A percentile compares a stretch with the other conserved stretches of the same genome.
Conservation (phyloP, 2,113 vertebrate genomes). For the Amazona vittata region DNA sequence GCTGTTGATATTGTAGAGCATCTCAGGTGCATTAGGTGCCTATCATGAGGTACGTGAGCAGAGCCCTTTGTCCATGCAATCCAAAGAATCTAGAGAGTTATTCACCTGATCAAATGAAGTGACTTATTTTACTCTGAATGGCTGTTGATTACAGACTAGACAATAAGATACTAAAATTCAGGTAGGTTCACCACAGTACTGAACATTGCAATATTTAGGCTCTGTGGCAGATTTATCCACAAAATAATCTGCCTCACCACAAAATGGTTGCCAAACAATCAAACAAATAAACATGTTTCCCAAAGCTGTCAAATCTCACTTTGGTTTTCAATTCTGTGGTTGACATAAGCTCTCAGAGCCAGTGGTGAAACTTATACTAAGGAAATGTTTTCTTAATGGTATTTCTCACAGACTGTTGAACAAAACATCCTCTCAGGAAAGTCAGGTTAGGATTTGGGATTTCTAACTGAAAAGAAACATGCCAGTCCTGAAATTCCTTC, state of each 20-base stretch:
- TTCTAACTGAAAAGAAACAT: not conserved
- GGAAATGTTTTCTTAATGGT: not conserved
- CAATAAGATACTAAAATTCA: not conserved
- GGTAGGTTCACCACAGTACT: not conserved
- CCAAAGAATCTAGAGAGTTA: not conserved
- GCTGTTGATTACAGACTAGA: not conserved
- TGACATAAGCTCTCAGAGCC: not conserved
- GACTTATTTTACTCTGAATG: not conserved
- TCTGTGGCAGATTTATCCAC: not conserved
- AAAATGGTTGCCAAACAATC: not conserved
- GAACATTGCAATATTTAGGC: not conserved
- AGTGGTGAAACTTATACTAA: not conserved
- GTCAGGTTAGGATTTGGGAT: not conserved
- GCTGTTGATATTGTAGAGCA: not conserved
- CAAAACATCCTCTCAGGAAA: not conserved
- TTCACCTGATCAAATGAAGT: not conserved
- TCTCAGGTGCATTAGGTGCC: not conserved
- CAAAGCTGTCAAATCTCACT: not conserved
- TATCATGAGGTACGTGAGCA: accelerated
- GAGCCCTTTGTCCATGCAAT: not conserved
- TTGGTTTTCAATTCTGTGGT: not conserved
- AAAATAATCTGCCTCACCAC: not conserved
- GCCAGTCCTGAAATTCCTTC: not conserved
- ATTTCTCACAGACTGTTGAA: not conserved
- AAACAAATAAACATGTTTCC: not conserved